These are phyloP conservation scores for Tragulus kanchil DNA, from an alignment of 2,113 vertebrate species.

Conservation along the genomic window DNA sequence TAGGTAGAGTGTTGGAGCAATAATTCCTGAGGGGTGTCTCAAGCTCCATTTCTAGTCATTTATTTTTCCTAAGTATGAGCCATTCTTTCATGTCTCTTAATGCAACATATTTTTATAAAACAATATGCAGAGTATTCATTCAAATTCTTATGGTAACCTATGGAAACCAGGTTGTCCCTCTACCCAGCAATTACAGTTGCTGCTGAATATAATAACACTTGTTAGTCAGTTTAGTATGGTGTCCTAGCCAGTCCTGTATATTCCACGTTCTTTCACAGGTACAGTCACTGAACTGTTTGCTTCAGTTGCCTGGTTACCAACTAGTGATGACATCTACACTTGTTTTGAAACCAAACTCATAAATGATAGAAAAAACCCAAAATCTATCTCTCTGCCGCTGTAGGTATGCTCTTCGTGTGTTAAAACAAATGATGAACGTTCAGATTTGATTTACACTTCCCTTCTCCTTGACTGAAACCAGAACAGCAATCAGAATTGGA, in stretches of 20 bases:
- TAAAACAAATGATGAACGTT: not conserved
- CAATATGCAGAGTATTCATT: not conserved
- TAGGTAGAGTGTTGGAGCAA: not conserved
- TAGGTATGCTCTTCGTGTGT: not conserved
- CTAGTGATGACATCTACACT: not conserved
- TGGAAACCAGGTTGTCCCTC: not conserved
- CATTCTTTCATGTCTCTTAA: not conserved
- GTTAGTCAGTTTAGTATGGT: not conserved
- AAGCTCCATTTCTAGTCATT: not conserved
- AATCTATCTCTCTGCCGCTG: not conserved
- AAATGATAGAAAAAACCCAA: not conserved
- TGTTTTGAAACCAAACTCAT: not conserved
- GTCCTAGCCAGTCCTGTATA: not conserved
- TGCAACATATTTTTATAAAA: not conserved
- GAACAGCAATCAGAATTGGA: not conserved
- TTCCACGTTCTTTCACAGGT: not conserved
- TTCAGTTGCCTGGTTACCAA: not conserved
- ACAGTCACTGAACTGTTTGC: not conserved
- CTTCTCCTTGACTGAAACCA: not conserved
- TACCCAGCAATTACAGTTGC: not conserved
- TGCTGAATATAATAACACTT: not conserved
- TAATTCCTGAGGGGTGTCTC: not conserved
- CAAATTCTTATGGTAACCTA: not conserved
- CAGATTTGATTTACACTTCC: not conserved
- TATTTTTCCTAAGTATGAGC: not conserved